Conservation (phyloP, 2,797 vertebrate species). For the Bryconaethiops microstoma region DNA sequence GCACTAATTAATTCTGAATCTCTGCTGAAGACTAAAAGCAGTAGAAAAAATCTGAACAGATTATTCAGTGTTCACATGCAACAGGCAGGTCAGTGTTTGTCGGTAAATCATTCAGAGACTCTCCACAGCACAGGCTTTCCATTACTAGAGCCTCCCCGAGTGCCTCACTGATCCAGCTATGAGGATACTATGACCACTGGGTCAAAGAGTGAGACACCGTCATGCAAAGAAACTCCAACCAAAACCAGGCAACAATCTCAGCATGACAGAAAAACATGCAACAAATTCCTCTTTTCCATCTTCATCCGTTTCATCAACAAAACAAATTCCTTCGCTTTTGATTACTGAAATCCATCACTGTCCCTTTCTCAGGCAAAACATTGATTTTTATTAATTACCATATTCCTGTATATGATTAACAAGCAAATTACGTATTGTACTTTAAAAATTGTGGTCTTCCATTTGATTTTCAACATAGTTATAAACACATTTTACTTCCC, state of each 20-base stretch:
- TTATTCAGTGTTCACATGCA: conserved; percentile 1
- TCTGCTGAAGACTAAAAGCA: background rate
- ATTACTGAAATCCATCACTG: no score
- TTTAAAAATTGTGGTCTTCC: no score
- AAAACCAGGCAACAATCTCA: background rate
- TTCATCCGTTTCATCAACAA: background rate
- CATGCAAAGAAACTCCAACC: background rate
- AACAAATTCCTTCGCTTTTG: background rate
- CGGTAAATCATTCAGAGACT: conserved; percentile 35
- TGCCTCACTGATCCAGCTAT: background rate
- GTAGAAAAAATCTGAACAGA: background rate
- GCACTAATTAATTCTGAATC: background rate
- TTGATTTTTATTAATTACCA: no score
- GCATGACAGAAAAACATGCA: background rate
- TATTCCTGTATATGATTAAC: no score
- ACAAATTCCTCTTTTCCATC: background rate
- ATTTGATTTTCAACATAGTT: no score
- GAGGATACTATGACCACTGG: background rate
- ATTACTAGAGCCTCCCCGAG: background rate
- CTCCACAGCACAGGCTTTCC: background rate
- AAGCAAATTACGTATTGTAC: no score
- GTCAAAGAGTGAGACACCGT: background rate
- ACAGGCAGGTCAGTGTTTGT: background rate
- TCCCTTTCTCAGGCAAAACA: no score
- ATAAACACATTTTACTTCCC: no score